Evolutionary conservation across 2,113 vertebrate genomes (phyloP).

Genomic region (Melozone crissalis): DNA sequence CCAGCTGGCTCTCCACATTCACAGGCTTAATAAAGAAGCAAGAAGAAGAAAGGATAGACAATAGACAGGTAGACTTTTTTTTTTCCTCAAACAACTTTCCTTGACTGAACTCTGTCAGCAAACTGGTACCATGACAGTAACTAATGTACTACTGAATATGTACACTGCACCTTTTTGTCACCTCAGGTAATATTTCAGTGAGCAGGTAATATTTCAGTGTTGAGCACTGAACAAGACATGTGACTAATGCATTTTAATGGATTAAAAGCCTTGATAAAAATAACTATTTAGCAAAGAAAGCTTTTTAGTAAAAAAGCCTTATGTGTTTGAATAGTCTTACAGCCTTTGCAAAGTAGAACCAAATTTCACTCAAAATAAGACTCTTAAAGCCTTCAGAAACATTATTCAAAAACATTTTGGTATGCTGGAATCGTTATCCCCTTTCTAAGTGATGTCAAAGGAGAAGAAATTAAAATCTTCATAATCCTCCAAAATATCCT

Average conservation of each 20-base stretch:
- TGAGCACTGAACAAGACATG: not conserved
- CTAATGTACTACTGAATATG: not conserved
- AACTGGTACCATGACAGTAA: not conserved
- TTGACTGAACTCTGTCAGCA: not conserved
- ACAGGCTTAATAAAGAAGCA: not conserved
- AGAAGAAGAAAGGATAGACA: not conserved
- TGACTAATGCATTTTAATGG: conserved; percentile 54
- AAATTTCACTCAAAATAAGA: conserved; percentile 42
- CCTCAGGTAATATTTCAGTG: no score
- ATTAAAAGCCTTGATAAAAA: conserved; percentile 44
- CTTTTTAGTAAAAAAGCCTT: conserved; percentile 33
- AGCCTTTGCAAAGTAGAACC: not conserved
- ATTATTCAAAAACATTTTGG: conserved; percentile 22
- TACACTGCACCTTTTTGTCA: conserved; percentile 25
- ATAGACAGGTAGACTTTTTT: not conserved
- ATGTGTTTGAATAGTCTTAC: conserved; percentile 1
- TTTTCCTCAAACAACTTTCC: not conserved
- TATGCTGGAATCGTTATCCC: not conserved
- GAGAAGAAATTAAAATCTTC: conserved; percentile 30
- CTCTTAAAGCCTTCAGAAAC: conserved; percentile 37
- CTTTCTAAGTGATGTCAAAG: conserved; percentile 33
- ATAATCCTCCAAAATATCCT: conserved; percentile 7
- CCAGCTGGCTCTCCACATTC: not conserved
- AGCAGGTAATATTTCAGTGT: not conserved
- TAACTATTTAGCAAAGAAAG: conserved; percentile 48